These are phyloP conservation scores for Nannobrachium achirus DNA, from an alignment of 2,113 vertebrate species.

Conservation along the genomic window DNA sequence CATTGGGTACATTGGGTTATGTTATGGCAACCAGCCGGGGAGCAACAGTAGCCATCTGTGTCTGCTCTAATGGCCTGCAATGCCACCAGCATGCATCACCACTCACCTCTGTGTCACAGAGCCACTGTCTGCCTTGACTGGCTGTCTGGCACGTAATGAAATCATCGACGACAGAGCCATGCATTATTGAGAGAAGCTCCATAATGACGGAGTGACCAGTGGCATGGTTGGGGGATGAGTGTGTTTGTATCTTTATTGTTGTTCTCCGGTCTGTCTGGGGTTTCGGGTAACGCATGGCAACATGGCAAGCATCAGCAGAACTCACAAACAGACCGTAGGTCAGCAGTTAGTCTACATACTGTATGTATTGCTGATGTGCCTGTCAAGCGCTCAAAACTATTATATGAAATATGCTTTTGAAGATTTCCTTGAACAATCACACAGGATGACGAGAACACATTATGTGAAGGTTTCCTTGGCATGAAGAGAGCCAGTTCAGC, in stretches of 20 bases:
- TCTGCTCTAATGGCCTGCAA: background rate
- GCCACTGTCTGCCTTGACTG: conserved; percentile 1
- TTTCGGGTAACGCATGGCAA: conserved; percentile 2
- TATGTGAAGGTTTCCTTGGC: background rate
- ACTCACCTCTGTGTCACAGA: conserved; percentile 12
- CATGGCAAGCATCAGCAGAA: background rate
- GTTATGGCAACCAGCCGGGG: conserved; percentile 11
- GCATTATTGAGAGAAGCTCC: conserved; percentile 8
- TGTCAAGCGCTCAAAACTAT: too few species aligned
- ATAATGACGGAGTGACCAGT: background rate
- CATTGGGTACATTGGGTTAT: background rate
- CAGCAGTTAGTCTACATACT: background rate
- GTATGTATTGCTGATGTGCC: background rate
- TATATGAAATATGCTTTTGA: too few species aligned
- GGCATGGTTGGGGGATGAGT: background rate
- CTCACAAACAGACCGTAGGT: background rate
- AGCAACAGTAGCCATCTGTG: background rate
- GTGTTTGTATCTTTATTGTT: background rate
- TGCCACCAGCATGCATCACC: background rate
- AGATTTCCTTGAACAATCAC: too few species aligned
- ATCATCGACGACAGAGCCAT: background rate
- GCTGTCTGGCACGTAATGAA: background rate
- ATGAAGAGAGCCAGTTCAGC: too few species aligned
- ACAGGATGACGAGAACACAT: background rate
- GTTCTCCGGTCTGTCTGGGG: background rate